A percentile compares a stretch with the other conserved stretches of the same genome.
Evolutionary conservation across 92 coral and sea anemone species (phyloP).

Genomic region (Phenganax marumi): DNA sequence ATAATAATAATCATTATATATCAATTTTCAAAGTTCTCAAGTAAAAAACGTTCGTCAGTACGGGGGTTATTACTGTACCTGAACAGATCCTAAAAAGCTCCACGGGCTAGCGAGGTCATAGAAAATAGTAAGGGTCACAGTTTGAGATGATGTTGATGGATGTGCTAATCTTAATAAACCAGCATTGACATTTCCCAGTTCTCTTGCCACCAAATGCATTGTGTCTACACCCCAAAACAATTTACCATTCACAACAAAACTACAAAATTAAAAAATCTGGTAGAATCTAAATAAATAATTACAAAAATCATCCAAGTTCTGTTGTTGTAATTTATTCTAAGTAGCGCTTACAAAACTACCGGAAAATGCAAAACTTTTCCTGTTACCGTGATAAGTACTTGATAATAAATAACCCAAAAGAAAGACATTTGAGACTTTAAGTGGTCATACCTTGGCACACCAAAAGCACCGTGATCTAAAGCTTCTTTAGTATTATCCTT

Average conservation of each 20-base stretch:
- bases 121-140: slow-evolving; percentile 75
- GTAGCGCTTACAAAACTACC: no score
- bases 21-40: no score
- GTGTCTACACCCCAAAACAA: slow-evolving; percentile 84
- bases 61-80: slow-evolving; percentile 57
- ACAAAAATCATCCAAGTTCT: background rate
- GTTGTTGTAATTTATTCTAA: no score
- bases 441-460: slow-evolving; percentile 79
- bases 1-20: no score
- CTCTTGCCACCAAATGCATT: slow-evolving; percentile 80
- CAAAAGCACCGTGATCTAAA: slow-evolving; percentile 88
- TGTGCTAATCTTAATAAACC: slow-evolving; percentile 60
- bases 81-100: slow-evolving; percentile 94
- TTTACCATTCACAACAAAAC: slow-evolving; percentile 79
- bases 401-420: background rate
- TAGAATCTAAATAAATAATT: background rate
- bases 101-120: slow-evolving; percentile 96
- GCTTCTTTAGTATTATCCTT: slow-evolving; percentile 85
- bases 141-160: slow-evolving; percentile 63
- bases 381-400: background rate
- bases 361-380: no score
- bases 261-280: slow-evolving; percentile 10
- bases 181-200: slow-evolving; percentile 64
- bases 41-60: background rate
- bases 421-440: background rate